A percentile compares a stretch with the other conserved stretches of the same genome.
Evolutionary conservation across 2,113 vertebrate species (phyloP).

Genomic region (Pomatostomus ruficeps): DNA sequence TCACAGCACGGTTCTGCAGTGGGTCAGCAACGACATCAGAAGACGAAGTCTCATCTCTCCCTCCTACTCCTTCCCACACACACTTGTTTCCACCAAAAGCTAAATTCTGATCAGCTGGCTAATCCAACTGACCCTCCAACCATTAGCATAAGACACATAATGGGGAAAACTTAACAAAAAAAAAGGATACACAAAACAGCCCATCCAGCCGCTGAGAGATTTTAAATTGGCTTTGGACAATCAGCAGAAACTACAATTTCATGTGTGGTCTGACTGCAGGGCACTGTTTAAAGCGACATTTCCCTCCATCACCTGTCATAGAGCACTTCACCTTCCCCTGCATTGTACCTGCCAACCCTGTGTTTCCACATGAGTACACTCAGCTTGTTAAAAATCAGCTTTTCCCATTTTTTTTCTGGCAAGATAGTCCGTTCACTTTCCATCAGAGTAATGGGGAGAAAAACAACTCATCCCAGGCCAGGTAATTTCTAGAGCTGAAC

Average conservation of each 20-base stretch:
- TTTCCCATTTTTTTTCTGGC: not conserved
- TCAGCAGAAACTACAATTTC: not conserved
- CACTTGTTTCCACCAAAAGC: not conserved
- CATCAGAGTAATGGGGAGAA: not conserved
- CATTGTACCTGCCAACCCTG: not conserved
- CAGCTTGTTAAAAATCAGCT: not conserved
- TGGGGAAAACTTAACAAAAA: not conserved
- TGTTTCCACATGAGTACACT: accelerated
- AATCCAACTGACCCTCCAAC: not conserved
- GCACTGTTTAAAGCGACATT: not conserved
- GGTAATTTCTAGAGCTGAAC: not conserved
- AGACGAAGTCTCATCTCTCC: not conserved
- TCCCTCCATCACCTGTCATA: not conserved
- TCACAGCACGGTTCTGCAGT: not conserved
- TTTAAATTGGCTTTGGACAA: not conserved
- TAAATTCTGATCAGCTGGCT: not conserved
- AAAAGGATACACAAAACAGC: not conserved
- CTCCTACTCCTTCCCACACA: not conserved
- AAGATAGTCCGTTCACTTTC: not conserved
- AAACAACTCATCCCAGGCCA: not conserved
- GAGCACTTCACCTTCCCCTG: not conserved
- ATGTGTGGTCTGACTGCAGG: not conserved
- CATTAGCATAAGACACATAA: not conserved
- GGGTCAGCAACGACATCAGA: not conserved
- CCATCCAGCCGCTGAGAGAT: accelerated